Percentiles rank a stretch among this genome's conserved stretches.
These are phyloP conservation scores for Nannoperca australis DNA, from an alignment of 2,797 vertebrate species.

Conservation along the genomic window DNA sequence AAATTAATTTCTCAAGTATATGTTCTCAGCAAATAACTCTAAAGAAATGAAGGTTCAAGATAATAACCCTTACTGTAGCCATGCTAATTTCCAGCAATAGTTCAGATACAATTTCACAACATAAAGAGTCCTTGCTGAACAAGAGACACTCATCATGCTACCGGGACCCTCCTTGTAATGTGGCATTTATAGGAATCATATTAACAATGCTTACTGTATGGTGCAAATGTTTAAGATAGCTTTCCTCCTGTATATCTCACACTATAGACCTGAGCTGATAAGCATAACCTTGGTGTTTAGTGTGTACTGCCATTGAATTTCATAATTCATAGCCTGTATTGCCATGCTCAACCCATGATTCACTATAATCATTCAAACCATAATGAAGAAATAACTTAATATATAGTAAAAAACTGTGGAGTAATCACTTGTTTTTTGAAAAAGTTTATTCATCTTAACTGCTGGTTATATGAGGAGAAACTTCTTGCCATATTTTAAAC, in stretches of 20 bases:
- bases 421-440: not conserved
- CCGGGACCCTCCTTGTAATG: conserved; percentile 37
- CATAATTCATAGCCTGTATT: conserved; percentile 11
- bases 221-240: conserved; percentile 10
- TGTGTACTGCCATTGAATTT: conserved; percentile 19
- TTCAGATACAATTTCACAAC: conserved; percentile 34
- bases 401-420: not conserved
- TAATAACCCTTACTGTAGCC: not conserved
- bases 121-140: conserved; percentile 33
- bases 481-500: not conserved
- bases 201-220: not conserved
- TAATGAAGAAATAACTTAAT: not conserved
- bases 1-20: not conserved
- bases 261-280: conserved; percentile 27
- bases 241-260: conserved; percentile 5
- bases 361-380: not conserved
- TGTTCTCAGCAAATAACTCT: not conserved
- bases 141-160: conserved; percentile 16
- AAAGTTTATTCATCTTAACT: not conserved
- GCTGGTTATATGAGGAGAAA: not conserved
- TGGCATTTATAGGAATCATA: conserved; percentile 15
- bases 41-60: not conserved
- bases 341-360: not conserved
- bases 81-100: conserved; percentile 24
- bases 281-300: conserved; percentile 27